Percentiles rank a stretch among this genome's conserved stretches.
phyloP scores from a whole-genome alignment of 2,113 vertebrate species.

The Sardina pilchardus region DNA sequence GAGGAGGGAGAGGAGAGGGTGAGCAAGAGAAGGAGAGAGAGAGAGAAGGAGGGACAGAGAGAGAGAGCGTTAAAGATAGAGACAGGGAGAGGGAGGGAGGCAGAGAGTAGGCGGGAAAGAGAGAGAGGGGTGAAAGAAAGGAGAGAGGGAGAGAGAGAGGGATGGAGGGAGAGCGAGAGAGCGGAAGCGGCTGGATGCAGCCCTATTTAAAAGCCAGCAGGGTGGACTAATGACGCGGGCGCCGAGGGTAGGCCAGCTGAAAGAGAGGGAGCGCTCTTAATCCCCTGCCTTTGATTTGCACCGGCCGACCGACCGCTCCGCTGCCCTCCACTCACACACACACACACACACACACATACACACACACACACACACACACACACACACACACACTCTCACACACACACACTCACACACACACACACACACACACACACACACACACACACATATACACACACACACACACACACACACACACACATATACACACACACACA shows the following conservation, averaged over 20 bases:
- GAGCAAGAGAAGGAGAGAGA: background rate
- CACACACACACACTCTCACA: background rate
- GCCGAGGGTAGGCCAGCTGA: slow-evolving; percentile 42
- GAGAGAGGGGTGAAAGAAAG: background rate
- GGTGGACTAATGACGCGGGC: slow-evolving; percentile 50
- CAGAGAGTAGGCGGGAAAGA: background rate
- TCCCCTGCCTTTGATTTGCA: slow-evolving; percentile 44
- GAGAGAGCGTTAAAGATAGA: background rate
- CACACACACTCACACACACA: background rate
- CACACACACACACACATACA: background rate
- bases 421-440: background rate
- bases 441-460: background rate
- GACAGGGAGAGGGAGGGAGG: too few species aligned
- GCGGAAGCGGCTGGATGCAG: slow-evolving; percentile 12
- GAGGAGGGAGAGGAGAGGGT: background rate
- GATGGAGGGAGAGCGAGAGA: slow-evolving; percentile 30
- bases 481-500: background rate
- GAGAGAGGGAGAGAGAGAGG: slow-evolving; percentile 22
- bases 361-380: background rate
- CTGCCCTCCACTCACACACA: background rate
- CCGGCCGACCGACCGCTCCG: slow-evolving; percentile 12
- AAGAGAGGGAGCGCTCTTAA: slow-evolving; percentile 38
- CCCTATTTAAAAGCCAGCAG: slow-evolving; percentile 51
- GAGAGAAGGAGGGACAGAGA: slow-evolving; percentile 1
- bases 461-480: background rate